phyloP scores from a whole-genome alignment of 2,113 vertebrate species.

The Neodon shergylaensis region DNA sequence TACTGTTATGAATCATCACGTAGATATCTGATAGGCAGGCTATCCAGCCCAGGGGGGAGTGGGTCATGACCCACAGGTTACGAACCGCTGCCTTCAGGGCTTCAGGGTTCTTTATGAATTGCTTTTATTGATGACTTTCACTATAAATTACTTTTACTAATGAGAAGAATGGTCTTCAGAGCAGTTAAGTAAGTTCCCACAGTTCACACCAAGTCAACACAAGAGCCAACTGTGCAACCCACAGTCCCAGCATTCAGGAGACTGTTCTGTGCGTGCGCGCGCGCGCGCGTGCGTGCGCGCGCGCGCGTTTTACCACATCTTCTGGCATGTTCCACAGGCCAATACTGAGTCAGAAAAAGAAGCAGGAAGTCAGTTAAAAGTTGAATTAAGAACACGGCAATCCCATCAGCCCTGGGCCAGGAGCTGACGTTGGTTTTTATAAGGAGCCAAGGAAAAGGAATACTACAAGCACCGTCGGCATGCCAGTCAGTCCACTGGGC shows the following conservation, averaged over 20 bases:
- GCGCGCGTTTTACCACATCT: neutral
- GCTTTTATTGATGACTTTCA: neutral
- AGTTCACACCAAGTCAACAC: constrained; percentile 21
- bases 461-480: neutral
- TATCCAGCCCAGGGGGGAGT: neutral
- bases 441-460: neutral
- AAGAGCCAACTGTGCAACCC: constrained; percentile 35
- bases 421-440: neutral
- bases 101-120: neutral
- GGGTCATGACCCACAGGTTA: neutral
- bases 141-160: neutral
- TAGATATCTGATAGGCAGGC: neutral
- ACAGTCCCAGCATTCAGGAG: neutral
- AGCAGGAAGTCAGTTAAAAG: constrained; percentile 15
- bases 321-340: constrained; percentile 1
- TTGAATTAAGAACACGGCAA: neutral
- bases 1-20: neutral
- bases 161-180: constrained; percentile 16
- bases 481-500: neutral
- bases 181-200: constrained; percentile 5
- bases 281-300: too few species aligned
- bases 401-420: neutral
- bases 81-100: neutral
- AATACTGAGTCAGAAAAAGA: constrained; percentile 52
- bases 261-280: neutral